phyloP scores from a whole-genome alignment of 2,888 invertebrate genomes.

The Pheosia gnoma region DNA sequence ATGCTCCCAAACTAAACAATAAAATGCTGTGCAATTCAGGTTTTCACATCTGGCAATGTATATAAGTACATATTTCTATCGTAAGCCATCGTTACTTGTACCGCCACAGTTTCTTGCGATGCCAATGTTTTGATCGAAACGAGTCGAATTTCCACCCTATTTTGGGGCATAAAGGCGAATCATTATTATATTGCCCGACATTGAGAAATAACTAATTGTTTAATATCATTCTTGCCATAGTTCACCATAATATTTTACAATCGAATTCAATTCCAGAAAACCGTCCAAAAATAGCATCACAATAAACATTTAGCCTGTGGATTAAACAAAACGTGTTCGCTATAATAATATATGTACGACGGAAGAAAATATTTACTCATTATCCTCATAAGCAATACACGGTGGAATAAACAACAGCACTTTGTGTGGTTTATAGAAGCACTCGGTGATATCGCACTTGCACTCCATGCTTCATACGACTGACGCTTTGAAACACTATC shows the following conservation, averaged over 20 bases:
- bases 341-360: background rate
- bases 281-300: background rate
- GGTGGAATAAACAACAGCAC: conserved; percentile 60
- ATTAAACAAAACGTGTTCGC: background rate
- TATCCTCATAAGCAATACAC: conserved; percentile 45
- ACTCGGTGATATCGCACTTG: conserved; percentile 62
- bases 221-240: background rate
- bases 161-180: too few species aligned
- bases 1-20: too few species aligned
- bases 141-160: too few species aligned
- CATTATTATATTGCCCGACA: too few species aligned
- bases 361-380: conserved; percentile 58
- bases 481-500: conserved; percentile 36
- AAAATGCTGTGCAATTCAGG: too few species aligned
- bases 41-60: too few species aligned
- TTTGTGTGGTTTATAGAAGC: conserved; percentile 57
- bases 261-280: background rate
- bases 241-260: background rate
- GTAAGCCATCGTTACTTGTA: too few species aligned
- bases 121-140: too few species aligned
- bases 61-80: too few species aligned
- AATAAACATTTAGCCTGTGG: background rate
- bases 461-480: conserved; percentile 56
- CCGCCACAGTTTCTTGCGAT: too few species aligned
- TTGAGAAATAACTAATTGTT: too few species aligned